Evolutionary conservation across 2,113 vertebrate genomes (phyloP), one percentile per base, ranked within the genome.

Genomic region (Eurypyga helias): DNA sequence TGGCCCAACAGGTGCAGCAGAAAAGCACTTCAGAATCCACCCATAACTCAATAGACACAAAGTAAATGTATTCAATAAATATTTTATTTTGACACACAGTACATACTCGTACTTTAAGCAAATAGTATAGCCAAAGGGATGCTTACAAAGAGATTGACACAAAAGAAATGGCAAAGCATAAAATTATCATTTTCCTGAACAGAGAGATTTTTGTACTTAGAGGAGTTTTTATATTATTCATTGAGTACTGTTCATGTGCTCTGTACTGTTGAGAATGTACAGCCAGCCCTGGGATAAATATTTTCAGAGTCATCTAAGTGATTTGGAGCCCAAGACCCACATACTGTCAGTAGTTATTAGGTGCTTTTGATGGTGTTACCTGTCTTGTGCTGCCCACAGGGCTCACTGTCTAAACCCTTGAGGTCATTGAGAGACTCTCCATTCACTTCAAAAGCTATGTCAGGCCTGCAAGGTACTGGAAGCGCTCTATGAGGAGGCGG

Each of bases 11-110:
- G 58, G 86, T 96, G 92, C 69, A 86, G 85, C 61, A 67, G 73
- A 91, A 75, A 64, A 83, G 70, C 46, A 67, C 64, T 83, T 92
- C 45, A 71, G 70, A 92, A 89, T 77, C 38, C 71, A 85, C 66
- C 85, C 88, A 20, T 67, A 92, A 83, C 60, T 89, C 65, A 93
- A 92, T 58, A 94, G 90, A 76, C 90, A 83, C 58, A 80, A 83
- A 78, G 83, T 85, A 91, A 97, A 97, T 88, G 21, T 75, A 82
- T 81, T 94, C 71, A 97, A 89, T 95, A 96, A 97, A 95, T 96
- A 96, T 89, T 97, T 97, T 89, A 94, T 93, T 96, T 94, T 95
- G 93, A 96, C 88, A 95, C 77, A 80, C 45, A 80, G 54, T 92
- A 95, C 94, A 52, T 85, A 90, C 75, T 87, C 11, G 17, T 75